Evolutionary conservation across 2,113 vertebrate species (phyloP), one percentile per base, ranked within the genome.

Genomic region (Chaetodon trifascialis): DNA sequence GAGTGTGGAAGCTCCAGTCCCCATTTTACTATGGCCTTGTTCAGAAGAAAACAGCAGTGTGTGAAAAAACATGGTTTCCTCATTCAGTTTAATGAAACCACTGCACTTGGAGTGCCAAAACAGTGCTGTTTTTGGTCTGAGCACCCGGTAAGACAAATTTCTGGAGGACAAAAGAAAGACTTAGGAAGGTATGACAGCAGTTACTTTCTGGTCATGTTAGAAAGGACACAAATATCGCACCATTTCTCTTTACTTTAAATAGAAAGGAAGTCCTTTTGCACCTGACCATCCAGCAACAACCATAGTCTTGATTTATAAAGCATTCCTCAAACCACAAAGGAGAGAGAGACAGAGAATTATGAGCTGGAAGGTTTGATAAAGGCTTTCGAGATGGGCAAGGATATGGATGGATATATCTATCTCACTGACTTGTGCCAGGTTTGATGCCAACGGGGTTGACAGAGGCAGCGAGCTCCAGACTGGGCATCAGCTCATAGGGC

Each of bases 401-500:
- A 82, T 42, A 80, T 47, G 69, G 82, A 85, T 14, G 80, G 84
- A 81, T 65, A 70, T 66, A 72, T 84, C 92, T 92, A 90, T 92
- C 87, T 94, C 95, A 99, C 97, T 98, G 93, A 99, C 98, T 98
- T 99, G 97, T 93, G 91, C 97, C 96, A 60, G 96, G 97, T 94
- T 99, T 99, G 93, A 99, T 97, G 95, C 97, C 96, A 94, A 98
- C 96, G 5, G 96, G 95, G 86, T 97, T 99, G 95, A 99, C 96
- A 0, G 94, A 93, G 83, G 97, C 86, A 84, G 97, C 94, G 82
- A 99, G 93, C 91, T 99, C 98, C 97, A 99, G 90, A 94, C 95
- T 97, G 90, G 97, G 94, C 89, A 99, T 96, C 93, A 99, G 96
- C 91, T 99, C 98, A 73, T 97, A 99, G 93, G 96, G 95, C 95